Conservation (phyloP, 92 coral and sea anemone genomes). For the Palythoa heliodiscus region DNA sequence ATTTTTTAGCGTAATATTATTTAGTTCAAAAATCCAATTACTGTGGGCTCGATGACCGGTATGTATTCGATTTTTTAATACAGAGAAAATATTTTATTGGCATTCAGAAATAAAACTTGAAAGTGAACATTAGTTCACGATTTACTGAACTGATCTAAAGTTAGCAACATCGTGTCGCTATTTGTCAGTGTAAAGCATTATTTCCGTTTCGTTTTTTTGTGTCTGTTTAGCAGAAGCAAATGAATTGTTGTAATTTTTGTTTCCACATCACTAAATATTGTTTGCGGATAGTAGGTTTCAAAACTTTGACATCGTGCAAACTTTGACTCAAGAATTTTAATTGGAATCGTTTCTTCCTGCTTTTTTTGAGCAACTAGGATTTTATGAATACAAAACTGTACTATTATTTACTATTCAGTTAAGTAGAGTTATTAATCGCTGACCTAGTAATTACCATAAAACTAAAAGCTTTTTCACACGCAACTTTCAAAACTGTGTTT, state of each 20-base stretch:
- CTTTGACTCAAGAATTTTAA: constrained; percentile 7
- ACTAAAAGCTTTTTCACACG: constrained; percentile 35
- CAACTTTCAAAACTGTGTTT: constrained; percentile 34
- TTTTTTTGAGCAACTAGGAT: constrained; percentile 16
- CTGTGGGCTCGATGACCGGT: constrained; percentile 34
- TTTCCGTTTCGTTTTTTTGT: constrained; percentile 15
- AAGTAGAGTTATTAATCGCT: constrained; percentile 8
- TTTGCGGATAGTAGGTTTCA: too few species aligned
- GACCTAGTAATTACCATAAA: constrained; percentile 25
- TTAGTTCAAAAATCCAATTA: constrained; percentile 18
- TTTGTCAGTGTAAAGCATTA: constrained; percentile 16
- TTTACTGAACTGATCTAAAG: constrained; percentile 26
- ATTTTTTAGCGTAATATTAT: neutral
- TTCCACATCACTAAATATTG: neutral
- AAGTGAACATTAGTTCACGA: constrained; percentile 18
- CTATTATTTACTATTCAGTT: neutral
- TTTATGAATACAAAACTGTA: constrained; percentile 5
- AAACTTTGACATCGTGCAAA: too few species aligned
- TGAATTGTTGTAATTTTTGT: constrained; percentile 21
- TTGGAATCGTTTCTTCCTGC: constrained; percentile 32
- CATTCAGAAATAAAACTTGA: constrained; percentile 27
- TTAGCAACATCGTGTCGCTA: constrained; percentile 6
- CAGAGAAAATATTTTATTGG: constrained; percentile 14
- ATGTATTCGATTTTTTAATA: constrained; percentile 23
- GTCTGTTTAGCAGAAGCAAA: neutral